These are phyloP conservation scores for Globodera ellingtonae DNA, from an alignment of 1,140 invertebrate genomes.

Conservation along the genomic window DNA sequence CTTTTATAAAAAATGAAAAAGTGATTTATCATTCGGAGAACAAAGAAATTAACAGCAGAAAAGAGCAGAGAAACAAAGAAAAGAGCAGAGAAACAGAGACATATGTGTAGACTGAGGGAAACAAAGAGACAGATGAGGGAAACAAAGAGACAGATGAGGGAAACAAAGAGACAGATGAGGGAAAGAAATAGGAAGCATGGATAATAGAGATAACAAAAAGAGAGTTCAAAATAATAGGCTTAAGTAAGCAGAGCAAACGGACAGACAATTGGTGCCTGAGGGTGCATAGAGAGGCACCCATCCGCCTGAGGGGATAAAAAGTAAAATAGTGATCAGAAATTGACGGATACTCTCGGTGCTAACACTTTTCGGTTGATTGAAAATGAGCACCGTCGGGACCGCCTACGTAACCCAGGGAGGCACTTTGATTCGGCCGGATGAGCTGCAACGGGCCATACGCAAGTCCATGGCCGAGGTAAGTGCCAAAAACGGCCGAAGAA, in stretches of 20 bases:
- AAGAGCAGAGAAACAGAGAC: not conserved
- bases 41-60: not conserved
- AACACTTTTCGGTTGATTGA: not conserved
- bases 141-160: not conserved
- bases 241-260: no score
- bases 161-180: not conserved
- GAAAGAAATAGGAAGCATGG: not conserved
- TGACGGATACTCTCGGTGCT: no score
- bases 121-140: not conserved
- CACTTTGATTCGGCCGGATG: constrained; percentile 13
- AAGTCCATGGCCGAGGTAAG: constrained; percentile 6
- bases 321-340: no score
- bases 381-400: not conserved
- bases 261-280: not conserved
- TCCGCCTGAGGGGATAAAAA: not conserved
- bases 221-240: not conserved
- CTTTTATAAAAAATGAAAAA: not conserved
- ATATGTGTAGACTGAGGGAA: not conserved
- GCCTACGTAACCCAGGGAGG: constrained; percentile 8
- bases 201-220: not conserved
- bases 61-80: not conserved
- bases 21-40: not conserved
- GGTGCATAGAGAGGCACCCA: not conserved
- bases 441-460: constrained; percentile 17
- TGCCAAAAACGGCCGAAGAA: not conserved